Evolutionary conservation across 1,140 invertebrate species (phyloP), one percentile per base, ranked within the genome.

Genomic region (Sinella curviseta): DNA sequence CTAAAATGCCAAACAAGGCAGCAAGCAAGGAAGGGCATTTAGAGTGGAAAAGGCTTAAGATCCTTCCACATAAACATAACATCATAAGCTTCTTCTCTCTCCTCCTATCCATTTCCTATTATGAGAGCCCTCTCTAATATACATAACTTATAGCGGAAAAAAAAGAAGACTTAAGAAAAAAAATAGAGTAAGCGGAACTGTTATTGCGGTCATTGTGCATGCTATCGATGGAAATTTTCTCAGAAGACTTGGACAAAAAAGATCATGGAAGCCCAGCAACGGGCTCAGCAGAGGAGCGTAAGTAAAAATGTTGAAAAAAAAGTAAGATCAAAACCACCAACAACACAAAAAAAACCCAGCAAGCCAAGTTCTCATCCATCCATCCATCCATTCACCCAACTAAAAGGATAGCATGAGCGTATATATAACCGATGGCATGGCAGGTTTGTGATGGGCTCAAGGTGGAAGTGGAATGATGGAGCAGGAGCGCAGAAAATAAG

Each of bases 171-270:
- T 33, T 33, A 31, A 3, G 31, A 14, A 70, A 31, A 24, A 31
- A 70, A 16, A 70, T 70, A 17, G 26, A 16, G 57, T 4, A 26
- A 65, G 24, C 8, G 2, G 12, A 70, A 33, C 65, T 70, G 26
- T 70, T 70, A 70, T 70, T 70, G 31, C 26, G 8, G 24, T 30
- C 65, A 70, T 70, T 70, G 65, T 70, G 20, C 39, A 70, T 70
- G 31, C 31, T 70, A 70, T 33, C 26, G 31, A 33, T 31, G 31
- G 31, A 33, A 70, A 8, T 12, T 8, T 48, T 48, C 39, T 48
- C 39, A 12, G 39, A 8, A 20, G 39, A 48, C 39, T 20, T 48
- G 39, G 8, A 48, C 39, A 48, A 48, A 48, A 48, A 48, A 48
- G 39, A 48, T 12, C 20, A 48, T 48, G 8, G 20, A 8, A 48